Conservation (phyloP, 1,140 invertebrate species). For the Trichonephila inaurata region DNA sequence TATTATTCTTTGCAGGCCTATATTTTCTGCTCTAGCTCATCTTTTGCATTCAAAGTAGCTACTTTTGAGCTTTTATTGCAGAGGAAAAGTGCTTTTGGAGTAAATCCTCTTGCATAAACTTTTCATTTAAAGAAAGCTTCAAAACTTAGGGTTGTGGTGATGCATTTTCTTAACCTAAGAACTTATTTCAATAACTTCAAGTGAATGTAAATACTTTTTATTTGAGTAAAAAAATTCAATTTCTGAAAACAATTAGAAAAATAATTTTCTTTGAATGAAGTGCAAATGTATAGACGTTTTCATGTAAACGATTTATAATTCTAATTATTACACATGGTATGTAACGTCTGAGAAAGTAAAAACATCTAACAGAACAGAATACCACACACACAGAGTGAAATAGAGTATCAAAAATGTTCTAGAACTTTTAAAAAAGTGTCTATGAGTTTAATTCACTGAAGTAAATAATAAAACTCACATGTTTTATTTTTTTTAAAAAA, state of each 20-base stretch:
- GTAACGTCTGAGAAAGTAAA: too few species aligned
- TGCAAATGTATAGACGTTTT: too few species aligned
- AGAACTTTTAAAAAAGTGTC: too few species aligned
- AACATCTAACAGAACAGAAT: too few species aligned
- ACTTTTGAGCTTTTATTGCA: conserved; percentile 27
- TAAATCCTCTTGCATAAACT: conserved; percentile 29
- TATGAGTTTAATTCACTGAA: too few species aligned
- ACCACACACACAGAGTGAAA: too few species aligned
- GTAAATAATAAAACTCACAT: too few species aligned
- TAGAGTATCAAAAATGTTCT: too few species aligned
- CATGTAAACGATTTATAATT: too few species aligned
- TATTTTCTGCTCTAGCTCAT: conserved; percentile 27
- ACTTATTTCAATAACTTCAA: background rate
- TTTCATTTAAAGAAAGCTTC: background rate
- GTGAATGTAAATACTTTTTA: background rate
- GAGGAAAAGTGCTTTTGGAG: background rate
- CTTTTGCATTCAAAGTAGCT: conserved; percentile 51
- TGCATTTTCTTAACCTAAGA: background rate
- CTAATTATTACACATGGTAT: too few species aligned
- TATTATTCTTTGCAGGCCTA: conserved; percentile 29
- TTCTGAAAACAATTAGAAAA: background rate
- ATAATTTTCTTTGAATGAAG: too few species aligned
- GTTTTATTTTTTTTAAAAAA: too few species aligned
- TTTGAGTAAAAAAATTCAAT: background rate
- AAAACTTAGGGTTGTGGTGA: background rate